A percentile compares a stretch with the other conserved stretches of the same genome.
Evolutionary conservation across 2,888 invertebrate genomes (phyloP).

Genomic region (Choreutis nemorana): DNA sequence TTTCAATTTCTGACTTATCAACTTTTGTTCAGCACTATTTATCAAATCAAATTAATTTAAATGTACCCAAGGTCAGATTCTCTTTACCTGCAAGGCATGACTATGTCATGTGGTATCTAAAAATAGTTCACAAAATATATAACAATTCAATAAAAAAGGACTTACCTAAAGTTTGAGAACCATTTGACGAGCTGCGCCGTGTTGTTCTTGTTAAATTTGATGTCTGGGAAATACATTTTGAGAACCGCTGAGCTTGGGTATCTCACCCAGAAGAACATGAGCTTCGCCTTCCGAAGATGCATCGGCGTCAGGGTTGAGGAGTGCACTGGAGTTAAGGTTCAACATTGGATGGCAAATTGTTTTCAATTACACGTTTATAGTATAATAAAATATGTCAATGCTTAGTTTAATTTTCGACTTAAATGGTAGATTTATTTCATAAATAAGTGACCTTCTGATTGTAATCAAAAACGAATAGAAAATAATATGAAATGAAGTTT

Average conservation of each 20-base stretch:
- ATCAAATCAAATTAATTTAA: too few species aligned
- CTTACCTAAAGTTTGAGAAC: constrained; percentile 99
- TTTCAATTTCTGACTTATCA: too few species aligned
- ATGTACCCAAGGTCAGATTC: too few species aligned
- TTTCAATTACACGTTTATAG: constrained; percentile 5
- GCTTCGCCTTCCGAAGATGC: constrained; percentile 99
- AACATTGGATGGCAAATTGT: constrained; percentile 14
- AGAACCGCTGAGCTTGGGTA: constrained; percentile 99
- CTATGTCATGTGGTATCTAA: too few species aligned
- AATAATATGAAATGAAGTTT: too few species aligned
- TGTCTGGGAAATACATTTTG: constrained; percentile 99
- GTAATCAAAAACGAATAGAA: too few species aligned
- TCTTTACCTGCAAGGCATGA: too few species aligned
- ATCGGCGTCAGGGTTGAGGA: constrained; percentile 98
- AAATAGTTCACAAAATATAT: constrained; percentile 4
- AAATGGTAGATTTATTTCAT: too few species aligned
- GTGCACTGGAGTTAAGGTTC: constrained; percentile 86
- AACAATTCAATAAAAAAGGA: constrained; percentile 17
- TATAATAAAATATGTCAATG: too few species aligned
- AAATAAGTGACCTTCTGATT: too few species aligned
- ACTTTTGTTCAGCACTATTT: too few species aligned
- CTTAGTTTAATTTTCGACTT: too few species aligned
- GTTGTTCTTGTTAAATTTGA: constrained; percentile 99
- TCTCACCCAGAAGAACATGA: constrained; percentile 99
- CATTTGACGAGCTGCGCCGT: constrained; percentile 99